Evolutionary conservation across 2,888 invertebrate genomes (phyloP), one percentile per base, ranked within the genome.

Genomic region (Sphaerophoria taeniata): DNA sequence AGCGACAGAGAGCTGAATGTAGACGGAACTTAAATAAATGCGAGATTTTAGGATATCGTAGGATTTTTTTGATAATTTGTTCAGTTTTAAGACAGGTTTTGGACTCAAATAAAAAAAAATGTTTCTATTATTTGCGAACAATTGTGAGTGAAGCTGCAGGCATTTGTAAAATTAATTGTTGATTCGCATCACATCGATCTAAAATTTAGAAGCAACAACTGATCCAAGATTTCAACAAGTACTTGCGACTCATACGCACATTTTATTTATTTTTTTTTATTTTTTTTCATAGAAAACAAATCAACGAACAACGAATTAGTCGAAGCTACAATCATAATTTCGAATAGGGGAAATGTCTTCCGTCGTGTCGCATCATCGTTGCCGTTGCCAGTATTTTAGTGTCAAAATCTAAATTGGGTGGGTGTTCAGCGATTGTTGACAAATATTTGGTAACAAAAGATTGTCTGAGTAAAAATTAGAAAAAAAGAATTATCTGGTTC

Each of bases 11-110:
- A 61, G 82, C 24, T 73, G 61, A 63, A 33, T 45, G 61, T 75
- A 76, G 76, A 51, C 58, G 67, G 61, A 69, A 79, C 67, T 73
- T 76, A 76, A 73, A 72, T 77, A 77, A 56, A 72, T 67, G 73
- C 63, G 24, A 67, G 36, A 51, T 34, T n/a, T n/a, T n/a, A 34
- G 3, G 39, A 47, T 31, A 3, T 61, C n/a, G 3, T 61, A 4
- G 0, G n/a, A n/a, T n/a, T 6, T 33, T 33, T 24, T 47, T 14
- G 9, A 31, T 36, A 12, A 7, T n/a, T 56, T 34, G n/a, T 34
- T 36, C 0, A 39, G 39, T 39, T 31, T 31, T 67, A 9, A 9
- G 6, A 16, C 39, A 24, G 24, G 24, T 24, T 24, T 43, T 11
- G 67, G 39, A 24, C n/a, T 39, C 16, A 39, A n/a, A 51, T 11